These are phyloP conservation scores for Bungarus multicinctus DNA, from an alignment of 2,113 vertebrate genomes.

Conservation along the genomic window DNA sequence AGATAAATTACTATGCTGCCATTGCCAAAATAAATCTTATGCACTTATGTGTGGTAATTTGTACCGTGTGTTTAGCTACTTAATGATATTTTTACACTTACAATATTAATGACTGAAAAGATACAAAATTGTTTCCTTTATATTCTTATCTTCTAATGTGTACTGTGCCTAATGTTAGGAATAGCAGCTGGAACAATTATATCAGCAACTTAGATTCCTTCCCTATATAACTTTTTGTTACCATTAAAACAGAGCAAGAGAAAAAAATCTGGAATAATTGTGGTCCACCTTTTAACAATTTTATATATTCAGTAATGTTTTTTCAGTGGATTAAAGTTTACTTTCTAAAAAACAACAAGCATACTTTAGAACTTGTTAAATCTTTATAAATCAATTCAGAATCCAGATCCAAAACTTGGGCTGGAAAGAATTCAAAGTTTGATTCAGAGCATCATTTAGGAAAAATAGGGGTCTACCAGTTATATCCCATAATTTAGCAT, in stretches of 20 bases:
- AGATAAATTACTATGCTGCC: neutral
- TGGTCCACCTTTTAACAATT: slow-evolving; percentile 6
- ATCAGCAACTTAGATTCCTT: slow-evolving; percentile 4
- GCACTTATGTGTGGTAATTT: neutral
- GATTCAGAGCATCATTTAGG: neutral
- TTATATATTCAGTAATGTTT: neutral
- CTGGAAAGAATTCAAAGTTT: neutral
- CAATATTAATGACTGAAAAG: neutral
- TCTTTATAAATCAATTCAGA: neutral
- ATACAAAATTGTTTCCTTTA: neutral
- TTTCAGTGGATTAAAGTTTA: neutral
- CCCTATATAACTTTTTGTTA: slow-evolving; percentile 2
- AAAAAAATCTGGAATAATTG: slow-evolving; percentile 12
- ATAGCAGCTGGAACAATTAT: neutral
- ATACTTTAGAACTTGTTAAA: neutral
- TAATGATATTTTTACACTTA: neutral
- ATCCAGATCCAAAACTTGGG: neutral
- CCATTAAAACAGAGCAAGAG: slow-evolving; percentile 7
- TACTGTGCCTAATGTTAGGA: neutral
- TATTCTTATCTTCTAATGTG: neutral
- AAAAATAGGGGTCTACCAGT: neutral
- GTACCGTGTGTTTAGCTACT: neutral
- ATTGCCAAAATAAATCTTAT: neutral
- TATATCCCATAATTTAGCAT: neutral
- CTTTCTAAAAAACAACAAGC: neutral